phyloP scores from a whole-genome alignment of 2,113 vertebrate species.

The human (Homo sapiens) region GRCh38 chr5:158573501-158574000 shows the following conservation, averaged over 20 bases:
- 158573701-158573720: neutral
- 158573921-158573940: conserved; percentile 2
- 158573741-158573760: neutral
- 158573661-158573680: neutral
- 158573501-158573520: neutral
- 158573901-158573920: neutral
- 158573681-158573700: neutral
- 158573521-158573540: neutral
- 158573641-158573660: neutral
- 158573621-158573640: neutral
- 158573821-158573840: neutral
- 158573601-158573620: neutral
- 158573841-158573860: neutral
- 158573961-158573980: neutral
- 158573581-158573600: neutral
- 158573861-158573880: neutral
- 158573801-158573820: neutral
- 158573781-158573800: neutral
- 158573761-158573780: neutral
- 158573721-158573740: neutral
- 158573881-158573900: neutral
- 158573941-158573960: conserved; percentile 13
- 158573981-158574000: neutral
- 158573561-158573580: neutral
- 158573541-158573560: neutral